These are phyloP conservation scores for Pelodiscus sinensis DNA, from an alignment of 2,113 vertebrate species.

Conservation along the genomic window DNA sequence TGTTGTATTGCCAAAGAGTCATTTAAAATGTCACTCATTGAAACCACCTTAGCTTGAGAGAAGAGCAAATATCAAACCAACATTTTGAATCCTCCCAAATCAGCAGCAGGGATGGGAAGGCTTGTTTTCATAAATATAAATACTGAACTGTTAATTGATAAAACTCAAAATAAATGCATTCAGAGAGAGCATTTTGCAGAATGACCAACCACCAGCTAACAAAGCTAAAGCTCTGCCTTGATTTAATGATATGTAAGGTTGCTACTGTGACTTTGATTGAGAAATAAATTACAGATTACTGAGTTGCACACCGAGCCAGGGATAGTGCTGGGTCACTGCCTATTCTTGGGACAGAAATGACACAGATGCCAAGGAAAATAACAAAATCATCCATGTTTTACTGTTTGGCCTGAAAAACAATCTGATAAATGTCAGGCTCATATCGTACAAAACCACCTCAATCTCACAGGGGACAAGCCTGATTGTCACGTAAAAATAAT, in stretches of 20 bases:
- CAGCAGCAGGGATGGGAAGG: constrained; percentile 11
- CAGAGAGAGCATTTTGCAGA: neutral
- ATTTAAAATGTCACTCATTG: constrained; percentile 56
- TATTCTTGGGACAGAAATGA: neutral
- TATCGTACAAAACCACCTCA: constrained; percentile 24
- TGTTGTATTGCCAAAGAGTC: constrained; percentile 39
- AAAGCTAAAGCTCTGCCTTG: neutral
- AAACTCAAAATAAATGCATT: constrained; percentile 30
- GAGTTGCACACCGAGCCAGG: neutral
- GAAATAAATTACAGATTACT: constrained; percentile 15
- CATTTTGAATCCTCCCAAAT: constrained; percentile 40
- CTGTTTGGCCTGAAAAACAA: neutral
- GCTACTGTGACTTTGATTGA: neutral
- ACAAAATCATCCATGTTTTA: neutral
- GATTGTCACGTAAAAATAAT: constrained; percentile 11
- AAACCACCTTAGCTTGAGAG: constrained; percentile 55
- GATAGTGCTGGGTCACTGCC: neutral
- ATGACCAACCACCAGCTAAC: neutral
- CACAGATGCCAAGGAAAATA: neutral
- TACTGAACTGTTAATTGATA: neutral
- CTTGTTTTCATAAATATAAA: constrained; percentile 37
- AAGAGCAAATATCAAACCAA: constrained; percentile 40
- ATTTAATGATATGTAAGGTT: neutral
- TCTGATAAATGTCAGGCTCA: neutral
- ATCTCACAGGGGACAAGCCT: neutral